These are phyloP conservation scores for Chlorodrepanis virens DNA, from an alignment of 2,113 vertebrate genomes.

Conservation along the genomic window DNA sequence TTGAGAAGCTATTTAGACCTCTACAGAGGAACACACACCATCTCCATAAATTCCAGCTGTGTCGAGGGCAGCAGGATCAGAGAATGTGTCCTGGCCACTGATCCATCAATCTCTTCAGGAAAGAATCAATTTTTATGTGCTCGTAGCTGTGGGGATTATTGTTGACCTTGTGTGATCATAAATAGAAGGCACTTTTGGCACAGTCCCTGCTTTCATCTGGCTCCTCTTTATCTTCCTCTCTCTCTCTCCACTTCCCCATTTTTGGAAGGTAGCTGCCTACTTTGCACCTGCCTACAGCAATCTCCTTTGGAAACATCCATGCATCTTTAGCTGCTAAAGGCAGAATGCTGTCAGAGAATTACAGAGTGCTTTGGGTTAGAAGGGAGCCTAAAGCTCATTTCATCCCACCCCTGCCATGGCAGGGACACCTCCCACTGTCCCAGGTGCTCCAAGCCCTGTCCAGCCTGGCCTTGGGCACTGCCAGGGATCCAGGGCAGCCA, in stretches of 20 bases:
- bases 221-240: neutral
- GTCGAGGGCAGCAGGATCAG: slow-evolving; percentile 12
- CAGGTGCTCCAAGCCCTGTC: fast-evolving
- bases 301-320: neutral
- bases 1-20: neutral
- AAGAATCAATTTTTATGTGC: slow-evolving; percentile 61
- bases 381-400: neutral
- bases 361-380: neutral
- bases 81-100: neutral
- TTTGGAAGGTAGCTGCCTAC: slow-evolving; percentile 18
- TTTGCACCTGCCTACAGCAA: neutral
- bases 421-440: neutral
- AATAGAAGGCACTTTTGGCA: slow-evolving; percentile 47
- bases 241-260: neutral
- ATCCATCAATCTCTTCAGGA: slow-evolving; percentile 45
- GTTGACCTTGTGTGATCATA: slow-evolving; percentile 42
- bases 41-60: neutral
- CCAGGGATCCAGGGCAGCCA: neutral
- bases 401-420: neutral
- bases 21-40: neutral
- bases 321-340: neutral
- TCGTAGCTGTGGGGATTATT: slow-evolving; percentile 35
- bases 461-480: fast-evolving
- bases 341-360: neutral
- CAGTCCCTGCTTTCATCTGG: neutral